phyloP scores from a whole-genome alignment of 2,888 invertebrate species.

The Falcaria lacertinaria region DNA sequence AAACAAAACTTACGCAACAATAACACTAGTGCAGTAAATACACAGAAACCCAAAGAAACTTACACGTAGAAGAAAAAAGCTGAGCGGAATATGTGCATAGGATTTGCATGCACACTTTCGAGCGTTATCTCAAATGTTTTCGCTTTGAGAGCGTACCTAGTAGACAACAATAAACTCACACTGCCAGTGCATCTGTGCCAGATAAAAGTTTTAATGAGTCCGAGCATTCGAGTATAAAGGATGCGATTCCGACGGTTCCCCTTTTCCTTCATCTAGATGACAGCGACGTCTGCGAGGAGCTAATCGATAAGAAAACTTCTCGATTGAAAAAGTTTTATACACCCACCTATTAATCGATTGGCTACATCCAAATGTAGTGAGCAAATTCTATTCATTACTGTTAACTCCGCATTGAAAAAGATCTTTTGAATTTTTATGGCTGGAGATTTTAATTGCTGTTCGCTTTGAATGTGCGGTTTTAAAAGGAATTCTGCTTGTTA shows the following conservation, averaged over 20 bases:
- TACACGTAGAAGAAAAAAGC: slow-evolving; percentile 12
- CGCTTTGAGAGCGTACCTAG: slow-evolving; percentile 43
- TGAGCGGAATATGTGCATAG: slow-evolving; percentile 12
- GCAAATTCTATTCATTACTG: slow-evolving; percentile 9
- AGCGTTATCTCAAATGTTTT: slow-evolving; percentile 45
- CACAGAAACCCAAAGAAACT: slow-evolving; percentile 3
- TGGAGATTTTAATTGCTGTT: background rate
- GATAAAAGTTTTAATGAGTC: slow-evolving; percentile 64
- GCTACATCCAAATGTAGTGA: slow-evolving; percentile 19
- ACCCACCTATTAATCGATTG: slow-evolving; percentile 31
- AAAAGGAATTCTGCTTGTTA: too few species aligned
- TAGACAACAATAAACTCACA: slow-evolving; percentile 48
- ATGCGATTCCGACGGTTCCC: slow-evolving; percentile 35
- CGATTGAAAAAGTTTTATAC: slow-evolving; percentile 49
- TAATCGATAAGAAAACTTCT: slow-evolving; percentile 53
- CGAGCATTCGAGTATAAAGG: slow-evolving; percentile 47
- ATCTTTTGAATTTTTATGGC: background rate
- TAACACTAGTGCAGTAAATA: background rate
- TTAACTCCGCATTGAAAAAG: background rate
- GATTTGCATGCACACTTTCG: slow-evolving; percentile 35
- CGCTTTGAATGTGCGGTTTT: too few species aligned
- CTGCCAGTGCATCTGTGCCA: slow-evolving; percentile 48
- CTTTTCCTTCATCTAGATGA: slow-evolving; percentile 38
- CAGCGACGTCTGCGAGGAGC: slow-evolving; percentile 31
- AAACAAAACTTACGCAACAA: background rate